Percentiles rank a stretch among this genome's conserved stretches.
Conservation (phyloP, 2,888 invertebrate genomes). For the Bembecia ichneumoniformis region DNA sequence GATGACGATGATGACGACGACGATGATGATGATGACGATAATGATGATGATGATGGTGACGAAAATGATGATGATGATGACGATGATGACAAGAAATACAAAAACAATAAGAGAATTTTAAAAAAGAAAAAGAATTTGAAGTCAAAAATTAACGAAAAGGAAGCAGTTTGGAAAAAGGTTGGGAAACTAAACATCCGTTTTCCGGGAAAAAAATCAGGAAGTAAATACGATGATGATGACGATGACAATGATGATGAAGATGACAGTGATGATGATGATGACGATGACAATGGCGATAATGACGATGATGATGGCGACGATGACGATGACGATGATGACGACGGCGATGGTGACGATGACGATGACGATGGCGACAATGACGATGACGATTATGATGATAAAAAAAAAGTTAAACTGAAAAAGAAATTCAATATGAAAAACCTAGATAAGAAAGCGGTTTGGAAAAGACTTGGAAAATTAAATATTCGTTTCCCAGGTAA, state of each 20-base stretch:
- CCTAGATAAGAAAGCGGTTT: not conserved
- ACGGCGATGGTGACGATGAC: slow-evolving; percentile 49
- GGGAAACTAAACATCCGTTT: slow-evolving; percentile 28
- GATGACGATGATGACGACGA: slow-evolving; percentile 44
- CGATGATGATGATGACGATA: slow-evolving; percentile 62
- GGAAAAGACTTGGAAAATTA: not conserved
- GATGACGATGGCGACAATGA: slow-evolving; percentile 38
- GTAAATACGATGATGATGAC: slow-evolving; percentile 40
- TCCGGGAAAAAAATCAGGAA: slow-evolving; percentile 22
- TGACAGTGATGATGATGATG: slow-evolving; percentile 44
- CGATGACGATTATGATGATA: slow-evolving; percentile 33
- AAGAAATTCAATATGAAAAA: not conserved
- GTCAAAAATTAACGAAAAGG: slow-evolving; percentile 15
- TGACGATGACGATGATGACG: slow-evolving; percentile 59
- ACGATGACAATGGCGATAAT: slow-evolving; percentile 52
- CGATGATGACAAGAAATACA: slow-evolving; percentile 38
- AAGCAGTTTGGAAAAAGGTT: slow-evolving; percentile 26
- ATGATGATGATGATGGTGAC: slow-evolving; percentile 56
- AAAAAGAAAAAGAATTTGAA: slow-evolving; percentile 19
- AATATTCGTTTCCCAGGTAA: not conserved
- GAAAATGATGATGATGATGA: slow-evolving; percentile 32
- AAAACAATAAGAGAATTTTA: slow-evolving; percentile 15
- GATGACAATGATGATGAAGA: slow-evolving; percentile 23
- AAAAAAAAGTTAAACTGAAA: not conserved
- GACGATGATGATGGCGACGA: slow-evolving; percentile 47